phyloP scores from a whole-genome alignment of 2,888 invertebrate genomes.

The Napeogenes sylphis region DNA sequence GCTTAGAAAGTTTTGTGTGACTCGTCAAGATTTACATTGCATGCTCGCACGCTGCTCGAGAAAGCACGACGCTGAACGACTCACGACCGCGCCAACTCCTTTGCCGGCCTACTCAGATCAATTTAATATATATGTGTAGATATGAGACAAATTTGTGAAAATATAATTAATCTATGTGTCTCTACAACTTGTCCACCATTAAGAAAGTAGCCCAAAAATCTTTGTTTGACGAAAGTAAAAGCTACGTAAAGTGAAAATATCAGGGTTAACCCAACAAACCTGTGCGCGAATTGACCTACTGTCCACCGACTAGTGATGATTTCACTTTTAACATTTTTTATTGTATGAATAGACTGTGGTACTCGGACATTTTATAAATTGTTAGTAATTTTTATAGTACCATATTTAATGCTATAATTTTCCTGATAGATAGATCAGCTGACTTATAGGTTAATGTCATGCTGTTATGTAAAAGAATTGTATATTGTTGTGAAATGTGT shows the following conservation, averaged over 20 bases:
- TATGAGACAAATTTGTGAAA: background rate
- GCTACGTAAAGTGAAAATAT: slow-evolving; percentile 66
- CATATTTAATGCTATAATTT: slow-evolving; percentile 17
- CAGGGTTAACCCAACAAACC: slow-evolving; percentile 66
- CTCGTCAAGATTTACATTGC: slow-evolving; percentile 70
- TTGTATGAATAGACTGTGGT: slow-evolving; percentile 2
- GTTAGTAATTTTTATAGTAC: slow-evolving; percentile 2
- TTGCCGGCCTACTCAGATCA: slow-evolving; percentile 21
- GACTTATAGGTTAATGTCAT: slow-evolving; percentile 55
- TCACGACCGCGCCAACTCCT: slow-evolving; percentile 20
- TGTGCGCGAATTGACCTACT: slow-evolving; percentile 65
- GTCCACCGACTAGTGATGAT: slow-evolving; percentile 58
- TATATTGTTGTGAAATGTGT: slow-evolving; percentile 9
- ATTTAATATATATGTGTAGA: slow-evolving; percentile 17
- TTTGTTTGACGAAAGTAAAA: slow-evolving; percentile 63
- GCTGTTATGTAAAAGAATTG: slow-evolving; percentile 55
- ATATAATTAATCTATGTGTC: background rate
- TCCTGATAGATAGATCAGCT: slow-evolving; percentile 41
- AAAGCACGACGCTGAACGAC: slow-evolving; percentile 60
- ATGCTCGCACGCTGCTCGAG: slow-evolving; percentile 74
- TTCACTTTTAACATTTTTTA: slow-evolving; percentile 60
- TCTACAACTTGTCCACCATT: slow-evolving; percentile 8
- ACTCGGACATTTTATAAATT: background rate
- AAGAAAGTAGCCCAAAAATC: slow-evolving; percentile 15
- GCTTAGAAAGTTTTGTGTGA: slow-evolving; percentile 74